Conservation (phyloP, 2,797 vertebrate genomes). For the Triplophysa yarkandensis region DNA sequence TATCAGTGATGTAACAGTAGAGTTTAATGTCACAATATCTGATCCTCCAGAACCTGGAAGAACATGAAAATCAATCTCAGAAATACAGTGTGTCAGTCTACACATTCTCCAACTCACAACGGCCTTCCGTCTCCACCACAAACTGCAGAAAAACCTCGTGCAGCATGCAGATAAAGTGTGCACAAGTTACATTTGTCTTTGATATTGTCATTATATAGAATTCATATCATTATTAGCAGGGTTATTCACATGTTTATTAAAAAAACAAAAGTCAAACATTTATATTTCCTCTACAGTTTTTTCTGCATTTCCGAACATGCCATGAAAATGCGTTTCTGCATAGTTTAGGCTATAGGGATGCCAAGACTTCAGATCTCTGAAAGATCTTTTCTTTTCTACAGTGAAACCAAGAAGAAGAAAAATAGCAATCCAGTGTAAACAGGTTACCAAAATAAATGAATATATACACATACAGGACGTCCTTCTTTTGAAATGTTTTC, state of each 20-base stretch:
- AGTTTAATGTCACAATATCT: conserved; percentile 51
- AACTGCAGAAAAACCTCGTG: conserved; percentile 63
- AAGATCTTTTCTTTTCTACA: conserved; percentile 75
- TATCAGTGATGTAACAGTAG: conserved; percentile 62
- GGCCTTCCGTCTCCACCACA: conserved; percentile 14
- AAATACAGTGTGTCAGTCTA: conserved; percentile 64
- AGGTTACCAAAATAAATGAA: conserved; percentile 59
- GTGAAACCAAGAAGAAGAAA: conserved; percentile 58
- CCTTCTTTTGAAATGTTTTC: background rate
- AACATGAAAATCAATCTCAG: conserved; percentile 52
- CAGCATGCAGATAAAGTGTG: conserved; percentile 78
- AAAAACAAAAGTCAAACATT: conserved; percentile 57
- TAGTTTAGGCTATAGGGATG: conserved; percentile 82
- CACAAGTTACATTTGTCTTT: conserved; percentile 53
- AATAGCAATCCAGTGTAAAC: conserved; percentile 74
- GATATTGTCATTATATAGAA: conserved; percentile 57
- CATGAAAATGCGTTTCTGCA: conserved; percentile 78
- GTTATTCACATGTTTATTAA: conserved; percentile 63
- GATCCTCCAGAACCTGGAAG: conserved; percentile 67
- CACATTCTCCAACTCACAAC: conserved; percentile 47
- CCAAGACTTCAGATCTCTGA: conserved; percentile 72
- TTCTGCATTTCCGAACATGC: conserved; percentile 85
- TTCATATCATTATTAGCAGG: conserved; percentile 59
- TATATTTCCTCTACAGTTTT: conserved; percentile 74
- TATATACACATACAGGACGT: conserved; percentile 51